These are phyloP conservation scores for Craterocephalus amniculus DNA, from an alignment of 2,797 vertebrate species.

Conservation along the genomic window DNA sequence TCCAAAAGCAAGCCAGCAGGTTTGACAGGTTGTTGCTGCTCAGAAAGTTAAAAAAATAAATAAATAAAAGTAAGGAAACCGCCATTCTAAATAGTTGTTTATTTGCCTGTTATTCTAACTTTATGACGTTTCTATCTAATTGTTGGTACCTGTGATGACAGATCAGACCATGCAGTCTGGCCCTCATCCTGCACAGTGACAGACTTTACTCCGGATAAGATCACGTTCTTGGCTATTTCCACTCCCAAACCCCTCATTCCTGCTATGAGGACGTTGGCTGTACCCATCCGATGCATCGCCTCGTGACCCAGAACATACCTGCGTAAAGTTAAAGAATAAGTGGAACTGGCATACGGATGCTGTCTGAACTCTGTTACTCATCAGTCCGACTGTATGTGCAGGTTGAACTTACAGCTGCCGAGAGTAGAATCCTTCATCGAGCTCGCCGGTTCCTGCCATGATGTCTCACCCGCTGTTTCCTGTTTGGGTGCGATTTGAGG, in stretches of 20 bases:
- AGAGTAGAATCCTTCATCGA: conserved; percentile 86
- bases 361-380: neutral
- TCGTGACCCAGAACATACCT: conserved; percentile 89
- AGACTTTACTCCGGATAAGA: conserved; percentile 87
- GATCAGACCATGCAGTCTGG: conserved; percentile 73
- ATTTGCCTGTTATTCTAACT: neutral
- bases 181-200: conserved; percentile 89
- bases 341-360: too few species aligned
- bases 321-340: conserved; percentile 7
- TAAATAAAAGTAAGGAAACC: neutral
- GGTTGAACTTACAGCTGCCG: conserved; percentile 87
- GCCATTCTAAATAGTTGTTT: too few species aligned
- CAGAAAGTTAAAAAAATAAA: too few species aligned
- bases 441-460: conserved; percentile 62
- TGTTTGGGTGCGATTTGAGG: neutral
- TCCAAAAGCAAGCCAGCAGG: neutral
- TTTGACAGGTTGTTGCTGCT: neutral
- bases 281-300: conserved; percentile 82
- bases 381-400: too few species aligned
- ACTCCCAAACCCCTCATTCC: conserved; percentile 90
- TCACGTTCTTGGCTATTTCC: conserved; percentile 90
- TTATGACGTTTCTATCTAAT: rapidly evolving
- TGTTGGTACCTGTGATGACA: conserved; percentile 86
- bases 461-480: conserved; percentile 37
- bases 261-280: conserved; percentile 83